Percentiles rank a stretch among this genome's conserved stretches.
These are phyloP conservation scores for Pterostichus niger DNA, from an alignment of 2,888 invertebrate genomes.

Conservation along the genomic window DNA sequence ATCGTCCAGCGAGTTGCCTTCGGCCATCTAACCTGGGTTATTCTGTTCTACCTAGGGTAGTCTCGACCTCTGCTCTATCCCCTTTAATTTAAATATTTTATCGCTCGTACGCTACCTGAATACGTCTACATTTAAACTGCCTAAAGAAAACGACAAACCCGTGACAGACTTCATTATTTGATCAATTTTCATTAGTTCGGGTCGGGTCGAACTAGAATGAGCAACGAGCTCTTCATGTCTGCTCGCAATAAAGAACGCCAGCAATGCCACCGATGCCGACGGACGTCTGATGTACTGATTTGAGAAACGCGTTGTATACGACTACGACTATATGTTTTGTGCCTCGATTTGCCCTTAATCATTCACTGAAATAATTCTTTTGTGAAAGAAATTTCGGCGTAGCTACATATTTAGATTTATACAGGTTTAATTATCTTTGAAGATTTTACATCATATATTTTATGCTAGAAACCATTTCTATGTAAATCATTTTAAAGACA, in stretches of 20 bases:
- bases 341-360: neutral
- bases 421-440: too few relatives aligned
- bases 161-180: constrained; percentile 64
- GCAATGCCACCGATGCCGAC: neutral
- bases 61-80: constrained; percentile 62
- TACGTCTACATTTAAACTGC: constrained; percentile 58
- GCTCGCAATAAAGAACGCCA: constrained; percentile 10
- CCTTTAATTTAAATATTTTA: constrained; percentile 66
- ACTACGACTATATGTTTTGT: too few relatives aligned
- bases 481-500: too few relatives aligned
- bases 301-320: neutral
- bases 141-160: constrained; percentile 62
- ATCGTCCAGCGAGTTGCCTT: neutral
- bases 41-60: neutral
- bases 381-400: too few relatives aligned
- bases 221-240: constrained; percentile 23
- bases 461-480: too few relatives aligned
- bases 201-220: neutral
- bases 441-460: too few relatives aligned
- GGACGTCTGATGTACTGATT: neutral
- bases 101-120: constrained; percentile 63
- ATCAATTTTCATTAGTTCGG: constrained; percentile 64
- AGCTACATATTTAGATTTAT: too few relatives aligned
- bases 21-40: neutral
- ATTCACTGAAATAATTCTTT: neutral